Evolutionary conservation across 2,797 vertebrate species (phyloP).

Genomic region (Paguma larvata): DNA sequence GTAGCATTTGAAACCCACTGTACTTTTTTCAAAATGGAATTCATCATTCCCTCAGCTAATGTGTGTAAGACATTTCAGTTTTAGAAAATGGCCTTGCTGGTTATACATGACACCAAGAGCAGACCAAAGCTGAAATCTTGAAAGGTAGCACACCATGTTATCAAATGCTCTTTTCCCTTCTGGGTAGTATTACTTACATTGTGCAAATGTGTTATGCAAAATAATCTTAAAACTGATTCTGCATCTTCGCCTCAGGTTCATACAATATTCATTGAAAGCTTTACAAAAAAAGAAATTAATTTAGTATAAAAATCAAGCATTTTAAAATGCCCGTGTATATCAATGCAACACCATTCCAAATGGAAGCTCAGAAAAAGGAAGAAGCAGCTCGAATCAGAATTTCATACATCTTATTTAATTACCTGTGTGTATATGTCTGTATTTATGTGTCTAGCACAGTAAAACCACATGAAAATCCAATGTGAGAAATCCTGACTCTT

Average conservation of each 20-base stretch:
- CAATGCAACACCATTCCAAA: conserved; percentile 68
- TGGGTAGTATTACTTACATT: conserved; percentile 84
- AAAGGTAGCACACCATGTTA: conserved; percentile 72
- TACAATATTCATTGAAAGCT: conserved; percentile 84
- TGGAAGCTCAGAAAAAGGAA: conserved; percentile 16
- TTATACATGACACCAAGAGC: conserved; percentile 68
- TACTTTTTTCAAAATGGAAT: conserved; percentile 64
- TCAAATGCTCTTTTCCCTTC: conserved; percentile 84
- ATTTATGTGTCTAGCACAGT: background rate
- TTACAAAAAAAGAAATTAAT: conserved; percentile 84
- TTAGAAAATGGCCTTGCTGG: conserved; percentile 66
- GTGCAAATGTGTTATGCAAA: conserved; percentile 87
- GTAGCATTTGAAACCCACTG: conserved; percentile 73
- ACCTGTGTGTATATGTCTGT: background rate
- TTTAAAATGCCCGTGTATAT: conserved; percentile 70
- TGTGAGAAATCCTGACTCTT: background rate
- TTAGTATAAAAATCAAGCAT: conserved; percentile 84
- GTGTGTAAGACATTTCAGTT: conserved; percentile 69
- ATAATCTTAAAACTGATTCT: conserved; percentile 85
- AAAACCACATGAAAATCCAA: background rate
- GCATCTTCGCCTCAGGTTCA: conserved; percentile 85
- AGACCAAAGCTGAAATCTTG: conserved; percentile 62
- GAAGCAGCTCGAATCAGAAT: background rate
- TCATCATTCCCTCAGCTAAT: conserved; percentile 62
- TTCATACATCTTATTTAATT: conserved; percentile 55